Evolutionary conservation across 2,888 invertebrate genomes (phyloP), one percentile per base, ranked within the genome.

Genomic region (Melanargia galathea): DNA sequence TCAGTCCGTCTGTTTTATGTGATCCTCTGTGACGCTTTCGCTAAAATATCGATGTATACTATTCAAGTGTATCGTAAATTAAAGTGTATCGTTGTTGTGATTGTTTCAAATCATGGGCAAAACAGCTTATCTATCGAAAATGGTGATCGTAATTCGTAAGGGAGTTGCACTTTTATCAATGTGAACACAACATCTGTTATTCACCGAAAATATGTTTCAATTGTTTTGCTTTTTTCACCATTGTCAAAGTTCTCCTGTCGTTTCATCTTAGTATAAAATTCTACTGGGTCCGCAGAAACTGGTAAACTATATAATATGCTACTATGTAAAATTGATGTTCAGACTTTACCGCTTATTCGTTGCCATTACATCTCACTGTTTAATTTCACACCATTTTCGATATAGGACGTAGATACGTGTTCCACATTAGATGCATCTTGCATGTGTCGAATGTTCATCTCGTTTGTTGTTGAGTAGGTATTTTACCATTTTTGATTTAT

Each of bases 321-420:
- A 67, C 69, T 71, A 70, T 69, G 87, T 89, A 84, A 88, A 87
- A 86, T 87, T 84, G 81, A 72, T 78, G 80, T 83, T 84, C 81
- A 82, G 79, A 79, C 74, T 75, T 79, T 80, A 79, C 78, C 72
- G 81, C 83, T 84, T 66, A 49, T 73, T 79, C 77, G 73, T 78
- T 79, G 72, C 75, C 74, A 75, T 79, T 71, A 73, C 81, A 81
- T 82, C 82, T 71, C 72, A 70, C 71, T 82, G 79, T 80, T 81
- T 78, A 79, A 81, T 81, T 78, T 78, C 75, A 82, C 87, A 87
- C 82, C 86, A 87, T 87, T 87, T 85, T 85, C 84, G 82, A 83
- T 83, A 82, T 80, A 82, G 73, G 76, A 63, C 69, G 67, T 76
- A 75, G 71, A 68, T 68, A 63, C 33, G 52, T 57, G 64, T 66